Evolutionary conservation across 2,888 invertebrate genomes (phyloP).

Genomic region (Drymonia ruficornis): DNA sequence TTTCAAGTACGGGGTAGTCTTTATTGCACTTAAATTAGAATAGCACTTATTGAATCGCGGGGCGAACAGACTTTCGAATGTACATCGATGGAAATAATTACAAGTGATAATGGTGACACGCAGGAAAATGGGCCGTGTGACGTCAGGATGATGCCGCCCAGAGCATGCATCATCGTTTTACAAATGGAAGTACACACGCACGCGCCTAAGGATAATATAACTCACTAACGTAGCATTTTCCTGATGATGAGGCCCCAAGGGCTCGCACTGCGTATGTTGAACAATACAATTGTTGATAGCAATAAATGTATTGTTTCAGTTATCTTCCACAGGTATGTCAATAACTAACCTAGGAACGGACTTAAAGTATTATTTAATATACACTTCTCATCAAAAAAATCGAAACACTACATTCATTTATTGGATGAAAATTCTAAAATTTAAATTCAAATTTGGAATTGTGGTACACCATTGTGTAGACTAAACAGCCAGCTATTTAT

Average conservation of each 20-base stretch:
- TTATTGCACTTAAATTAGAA: no score
- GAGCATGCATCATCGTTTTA: not conserved
- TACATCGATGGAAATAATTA: slow-evolving; percentile 30
- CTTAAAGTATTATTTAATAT: no score
- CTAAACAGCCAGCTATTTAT: no score
- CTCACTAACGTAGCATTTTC: not conserved
- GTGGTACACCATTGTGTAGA: no score
- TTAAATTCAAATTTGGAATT: no score
- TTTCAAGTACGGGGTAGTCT: no score
- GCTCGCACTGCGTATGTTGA: not conserved
- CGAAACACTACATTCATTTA: no score
- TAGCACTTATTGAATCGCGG: no score
- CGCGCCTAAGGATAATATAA: not conserved
- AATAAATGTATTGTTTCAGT: not conserved
- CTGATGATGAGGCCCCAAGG: not conserved
- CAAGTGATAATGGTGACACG: slow-evolving; percentile 38
- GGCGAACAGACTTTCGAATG: not conserved
- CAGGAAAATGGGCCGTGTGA: slow-evolving; percentile 38
- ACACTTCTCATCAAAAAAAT: no score
- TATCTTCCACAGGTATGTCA: not conserved
- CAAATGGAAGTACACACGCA: not conserved
- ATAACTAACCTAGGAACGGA: no score
- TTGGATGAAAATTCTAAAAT: no score
- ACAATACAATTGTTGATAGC: not conserved
- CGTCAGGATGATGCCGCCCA: slow-evolving; percentile 21